Base-by-base conservation (phyloP, 2,888 invertebrate species). In the Melipona bicolor region DNA sequence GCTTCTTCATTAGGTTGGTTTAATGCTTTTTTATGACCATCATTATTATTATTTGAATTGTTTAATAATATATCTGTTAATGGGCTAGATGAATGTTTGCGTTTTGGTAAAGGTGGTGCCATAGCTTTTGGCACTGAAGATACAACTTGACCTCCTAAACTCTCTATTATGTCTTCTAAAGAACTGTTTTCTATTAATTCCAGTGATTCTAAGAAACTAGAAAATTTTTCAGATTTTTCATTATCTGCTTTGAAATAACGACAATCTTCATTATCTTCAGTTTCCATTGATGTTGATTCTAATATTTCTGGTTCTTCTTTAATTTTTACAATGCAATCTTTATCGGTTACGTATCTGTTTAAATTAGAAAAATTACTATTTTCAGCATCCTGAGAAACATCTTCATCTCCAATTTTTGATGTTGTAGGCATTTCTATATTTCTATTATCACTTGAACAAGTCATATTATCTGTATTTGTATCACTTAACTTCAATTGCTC, bases 21-120 rank as follows among this genome's bases (percentile, higher is more conserved):
- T 19, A 89, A 69, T 6, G 52, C 79, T 24, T 86, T 86, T 59
- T 90, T 91, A 43, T 87, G 87, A 0, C 91, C 90, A 32, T 93
- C 92, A 56, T 94, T 93, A 74, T 94, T 94, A 74, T 94, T 94
- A 77, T 93, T 91, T 1, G 92, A 82, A 76, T 92, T 93, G 77
- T 92, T 92, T 27, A 92, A 77, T 3, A 93, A 74, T 84, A 94
- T 92, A 71, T 94, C 93, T 11, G 89, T 88, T 59, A 93, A 77
- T 6, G 94, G 94, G 85, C 94, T 94, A 19, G 89, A 76, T 0
- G 92, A 90, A 49, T 80, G 88, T 79, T 92, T 93, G 3, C 92
- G 91, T 79, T 92, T 94, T 1, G 90, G 87, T 59, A 90, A 86
- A 9, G 92, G 91, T 27, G 93, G 92, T 17, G 92, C 92, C 91